phyloP scores from a whole-genome alignment of 2,797 vertebrate genomes.

The Brachymystax lenok region DNA sequence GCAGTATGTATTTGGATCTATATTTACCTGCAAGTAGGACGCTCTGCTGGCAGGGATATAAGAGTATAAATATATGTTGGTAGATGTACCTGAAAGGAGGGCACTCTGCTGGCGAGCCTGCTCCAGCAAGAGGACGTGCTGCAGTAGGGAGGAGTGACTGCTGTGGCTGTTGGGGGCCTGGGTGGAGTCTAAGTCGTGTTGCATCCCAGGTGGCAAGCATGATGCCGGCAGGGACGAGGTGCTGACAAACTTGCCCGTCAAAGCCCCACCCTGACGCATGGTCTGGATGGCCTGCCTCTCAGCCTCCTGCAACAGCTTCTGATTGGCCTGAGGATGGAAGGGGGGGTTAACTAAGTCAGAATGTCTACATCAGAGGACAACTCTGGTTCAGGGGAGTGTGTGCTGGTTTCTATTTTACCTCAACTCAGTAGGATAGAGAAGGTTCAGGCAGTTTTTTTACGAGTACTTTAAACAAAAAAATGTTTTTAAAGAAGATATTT shows the following conservation, averaged over 20 bases:
- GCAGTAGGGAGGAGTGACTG: constrained; percentile 86
- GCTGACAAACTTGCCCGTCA: constrained; percentile 89
- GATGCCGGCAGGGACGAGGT: constrained; percentile 85
- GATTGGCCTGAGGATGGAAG: constrained; percentile 71
- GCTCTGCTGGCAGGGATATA: not conserved
- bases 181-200: constrained; percentile 80
- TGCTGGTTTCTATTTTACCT: not conserved
- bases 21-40: not conserved
- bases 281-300: constrained; percentile 86
- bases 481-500: too few species aligned
- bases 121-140: constrained; percentile 91
- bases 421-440: not conserved
- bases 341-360: not conserved
- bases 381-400: not conserved
- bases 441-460: not conserved
- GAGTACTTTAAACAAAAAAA: too few species aligned
- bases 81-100: constrained; percentile 82
- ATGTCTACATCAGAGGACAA: not conserved
- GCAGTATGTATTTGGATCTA: not conserved
- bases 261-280: constrained; percentile 84
- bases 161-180: constrained; percentile 70
- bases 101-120: constrained; percentile 92
- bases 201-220: constrained; percentile 76
- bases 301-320: constrained; percentile 87
- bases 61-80: not conserved